Conservation (phyloP, 2,888 invertebrate genomes). For the Plebejus anna region DNA sequence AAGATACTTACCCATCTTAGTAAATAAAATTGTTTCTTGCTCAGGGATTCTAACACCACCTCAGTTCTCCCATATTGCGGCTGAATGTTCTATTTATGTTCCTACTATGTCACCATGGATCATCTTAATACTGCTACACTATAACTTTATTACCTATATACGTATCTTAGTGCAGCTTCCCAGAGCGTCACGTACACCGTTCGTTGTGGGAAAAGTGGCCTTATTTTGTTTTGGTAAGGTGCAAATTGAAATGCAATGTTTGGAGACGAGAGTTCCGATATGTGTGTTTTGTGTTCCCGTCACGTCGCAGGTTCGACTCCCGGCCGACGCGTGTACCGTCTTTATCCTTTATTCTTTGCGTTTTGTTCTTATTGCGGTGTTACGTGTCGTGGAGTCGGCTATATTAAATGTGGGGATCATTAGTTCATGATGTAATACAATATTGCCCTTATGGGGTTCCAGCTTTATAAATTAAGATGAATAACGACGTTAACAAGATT, state of each 20-base stretch:
- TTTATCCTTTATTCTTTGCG: slow-evolving; percentile 66
- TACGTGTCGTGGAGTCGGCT: slow-evolving; percentile 51
- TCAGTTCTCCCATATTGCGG: neutral
- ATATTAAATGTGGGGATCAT: slow-evolving; percentile 58
- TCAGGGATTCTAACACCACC: neutral
- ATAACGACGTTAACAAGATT: neutral
- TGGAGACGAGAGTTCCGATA: slow-evolving; percentile 44
- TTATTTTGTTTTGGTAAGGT: slow-evolving; percentile 9
- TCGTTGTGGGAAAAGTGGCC: neutral
- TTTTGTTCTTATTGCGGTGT: slow-evolving; percentile 67
- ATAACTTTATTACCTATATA: slow-evolving; percentile 26
- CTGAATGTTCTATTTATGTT: neutral
- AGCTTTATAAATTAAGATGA: slow-evolving; percentile 12
- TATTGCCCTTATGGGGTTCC: slow-evolving; percentile 11
- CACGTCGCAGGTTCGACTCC: slow-evolving; percentile 66
- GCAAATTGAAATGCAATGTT: slow-evolving; percentile 13
- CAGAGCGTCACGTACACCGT: slow-evolving; percentile 14
- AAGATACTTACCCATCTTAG: no score
- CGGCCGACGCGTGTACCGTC: slow-evolving; percentile 54
- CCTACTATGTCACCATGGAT: slow-evolving; percentile 26
- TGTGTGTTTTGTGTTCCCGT: slow-evolving; percentile 59
- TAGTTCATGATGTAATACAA: slow-evolving; percentile 40
- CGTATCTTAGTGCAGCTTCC: neutral
- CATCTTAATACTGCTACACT: slow-evolving; percentile 25
- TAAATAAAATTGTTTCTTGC: neutral